Base-by-base conservation (phyloP, 2,888 invertebrate genomes). In the Stomorhina lunata region DNA sequence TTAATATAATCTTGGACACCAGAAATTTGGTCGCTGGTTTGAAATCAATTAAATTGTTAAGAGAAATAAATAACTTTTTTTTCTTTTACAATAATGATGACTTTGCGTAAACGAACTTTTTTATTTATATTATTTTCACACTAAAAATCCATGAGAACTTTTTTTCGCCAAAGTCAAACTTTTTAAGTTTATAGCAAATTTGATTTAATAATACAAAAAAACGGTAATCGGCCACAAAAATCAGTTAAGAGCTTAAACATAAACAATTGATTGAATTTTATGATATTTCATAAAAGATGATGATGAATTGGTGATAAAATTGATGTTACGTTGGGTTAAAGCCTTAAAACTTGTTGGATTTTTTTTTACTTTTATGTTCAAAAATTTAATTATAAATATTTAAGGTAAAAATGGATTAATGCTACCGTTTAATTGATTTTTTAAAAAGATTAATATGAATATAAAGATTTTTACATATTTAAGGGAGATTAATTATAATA, bases 391-490 rank as follows among this genome's bases (percentile, higher is more conserved):
- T 43, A 50, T 40, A 20, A 34, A 53, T 15, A 37, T 45, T 50
- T 55, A n/a, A 55, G 48, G 25, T 20, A 9, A 50, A 40, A 17
- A 66, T 4, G 32, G 6, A 68, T 53, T 57, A 48, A 57, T 65
- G 80, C 80, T 80, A 80, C 80, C 34, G 80, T 80, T 80, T 75
- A 80, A 80, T 80, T 75, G 80, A 63, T 73, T 40, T 50, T 69
- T 48, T 12, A 29, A 17, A 22, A n/a, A n/a, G 40, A 6, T 32
- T 20, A 10, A 45, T 37, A 45, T 65, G 43, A 15, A 17, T 40
- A 10, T 5, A 63, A 73, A 32, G 20, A 29, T 20, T 59, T 20
- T 22, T 45, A 48, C 29, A 32, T 15, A n/a, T 37, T 37, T 7
- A 15, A 27, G 25, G 17, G 25, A 32, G 69, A 25, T 66, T n/a